Base-by-base conservation (phyloP, 2,888 invertebrate genomes). In the Griposia aprilina region DNA sequence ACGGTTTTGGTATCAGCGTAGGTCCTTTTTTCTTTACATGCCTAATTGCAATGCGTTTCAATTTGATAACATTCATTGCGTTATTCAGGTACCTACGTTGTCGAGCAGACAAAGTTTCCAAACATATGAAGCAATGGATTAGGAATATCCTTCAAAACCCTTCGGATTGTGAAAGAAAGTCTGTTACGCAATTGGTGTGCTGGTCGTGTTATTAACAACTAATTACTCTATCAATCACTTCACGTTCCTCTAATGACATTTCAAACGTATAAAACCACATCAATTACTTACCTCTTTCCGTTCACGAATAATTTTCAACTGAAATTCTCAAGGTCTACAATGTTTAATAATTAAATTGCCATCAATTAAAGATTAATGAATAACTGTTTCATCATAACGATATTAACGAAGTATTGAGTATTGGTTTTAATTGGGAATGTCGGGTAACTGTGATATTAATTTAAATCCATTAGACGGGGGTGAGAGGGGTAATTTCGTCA, bases 321-420 rank as follows among this genome's bases (percentile, higher is more conserved):
- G 75, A 59, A 73, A 74, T 55, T 78, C 26, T 57, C 41, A 41
- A 69, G 62, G 62, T 55, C 11, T 66, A 76, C 75, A 26, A 72
- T 72, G 68, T 59, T 75, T 74, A 66, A 74, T 76, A 76, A 85
- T 82, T 76, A 67, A 80, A 85, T 80, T 82, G 57, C 36, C 59
- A 82, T 87, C 68, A 85, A 78, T 78, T 77, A 80, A 52, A 80
- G 57, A 78, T 73, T 85, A 68, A 87, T 81, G 71, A 76, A 67
- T 78, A 41, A 68, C 63, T 75, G 71, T 80, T 74, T 36, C 66
- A 80, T 45, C n/a, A 26, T 62, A 83, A 60, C 68, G 50, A 71
- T 26, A 74, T 71, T 71, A 55, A 60, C 68, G 45, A 74, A 63
- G 36, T 67, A 76, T 72, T 66, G 59, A 67, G 36, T 65, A 26